These are phyloP conservation scores for Xestoiulus laeticollis DNA, from an alignment of 2,888 invertebrate species.

Conservation along the genomic window DNA sequence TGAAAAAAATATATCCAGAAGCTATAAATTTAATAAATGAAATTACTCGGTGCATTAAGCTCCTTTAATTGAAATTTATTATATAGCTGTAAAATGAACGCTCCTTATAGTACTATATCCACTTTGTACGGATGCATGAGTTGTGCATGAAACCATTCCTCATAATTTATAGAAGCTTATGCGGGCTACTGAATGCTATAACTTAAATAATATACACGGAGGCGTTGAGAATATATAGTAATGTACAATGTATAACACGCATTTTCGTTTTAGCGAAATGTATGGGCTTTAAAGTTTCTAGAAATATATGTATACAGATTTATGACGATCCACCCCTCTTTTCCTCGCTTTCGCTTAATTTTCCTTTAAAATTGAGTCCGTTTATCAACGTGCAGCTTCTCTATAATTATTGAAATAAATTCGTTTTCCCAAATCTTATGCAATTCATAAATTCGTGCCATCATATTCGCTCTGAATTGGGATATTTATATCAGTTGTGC, in stretches of 20 bases:
- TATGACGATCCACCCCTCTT: background rate
- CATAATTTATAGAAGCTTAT: conserved; percentile 41
- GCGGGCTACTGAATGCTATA: conserved; percentile 28
- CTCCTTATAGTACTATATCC: background rate
- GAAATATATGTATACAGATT: background rate
- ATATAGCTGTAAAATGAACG: background rate
- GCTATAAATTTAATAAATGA: background rate
- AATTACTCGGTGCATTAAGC: background rate
- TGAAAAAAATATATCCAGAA: background rate
- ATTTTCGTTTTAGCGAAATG: background rate
- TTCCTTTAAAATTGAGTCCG: background rate
- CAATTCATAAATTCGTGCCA: background rate
- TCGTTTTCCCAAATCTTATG: background rate
- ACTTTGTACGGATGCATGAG: background rate
- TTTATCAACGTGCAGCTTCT: background rate
- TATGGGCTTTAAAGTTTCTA: background rate
- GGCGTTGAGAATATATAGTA: background rate
- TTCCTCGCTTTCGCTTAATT: background rate
- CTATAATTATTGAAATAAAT: background rate
- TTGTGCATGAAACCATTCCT: background rate
- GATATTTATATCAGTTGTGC: background rate
- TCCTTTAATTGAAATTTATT: conserved; percentile 7
- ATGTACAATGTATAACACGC: background rate
- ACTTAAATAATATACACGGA: background rate
- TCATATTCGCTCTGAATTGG: background rate